A percentile compares a stretch with the other conserved stretches of the same genome.
Evolutionary conservation across 2,113 vertebrate genomes (phyloP).

Genomic region (Chloroceryle aenea): DNA sequence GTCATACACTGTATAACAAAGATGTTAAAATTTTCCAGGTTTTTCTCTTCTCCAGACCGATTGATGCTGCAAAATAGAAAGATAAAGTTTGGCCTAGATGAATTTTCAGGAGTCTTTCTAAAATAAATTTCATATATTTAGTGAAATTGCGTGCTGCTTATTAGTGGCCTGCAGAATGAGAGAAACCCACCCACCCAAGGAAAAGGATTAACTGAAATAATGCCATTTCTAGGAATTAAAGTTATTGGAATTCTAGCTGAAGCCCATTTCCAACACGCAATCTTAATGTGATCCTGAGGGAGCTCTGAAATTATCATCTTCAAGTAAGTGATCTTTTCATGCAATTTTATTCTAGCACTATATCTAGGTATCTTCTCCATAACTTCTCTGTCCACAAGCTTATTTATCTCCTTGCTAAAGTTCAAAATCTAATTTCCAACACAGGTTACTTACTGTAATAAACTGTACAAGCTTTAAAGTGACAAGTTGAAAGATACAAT

Average conservation of each 20-base stretch:
- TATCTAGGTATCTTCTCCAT: constrained; percentile 71
- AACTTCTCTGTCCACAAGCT: constrained; percentile 74
- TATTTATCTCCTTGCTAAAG: constrained; percentile 84
- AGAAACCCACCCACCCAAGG: neutral
- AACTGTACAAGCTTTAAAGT: constrained; percentile 82
- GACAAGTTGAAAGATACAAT: constrained; percentile 84
- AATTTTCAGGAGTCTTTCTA: neutral
- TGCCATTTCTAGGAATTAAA: constrained; percentile 48
- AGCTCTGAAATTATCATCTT: constrained; percentile 67
- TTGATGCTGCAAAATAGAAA: neutral
- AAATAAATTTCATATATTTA: constrained; percentile 2
- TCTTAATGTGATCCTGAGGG: constrained; percentile 56
- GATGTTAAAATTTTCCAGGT: neutral
- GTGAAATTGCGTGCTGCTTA: neutral
- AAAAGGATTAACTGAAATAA: constrained; percentile 36
- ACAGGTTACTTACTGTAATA: constrained; percentile 84
- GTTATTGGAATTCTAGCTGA: constrained; percentile 54
- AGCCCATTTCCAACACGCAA: constrained; percentile 42
- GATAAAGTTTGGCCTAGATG: neutral
- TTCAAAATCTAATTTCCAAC: constrained; percentile 85
- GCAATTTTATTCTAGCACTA: constrained; percentile 71
- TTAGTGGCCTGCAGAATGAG: neutral
- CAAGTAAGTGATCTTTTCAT: constrained; percentile 72
- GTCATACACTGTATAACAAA: neutral
- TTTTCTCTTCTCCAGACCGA: neutral